Conservation (phyloP, 1,140 invertebrate genomes). For the Drosophila bipectinata region DNA sequence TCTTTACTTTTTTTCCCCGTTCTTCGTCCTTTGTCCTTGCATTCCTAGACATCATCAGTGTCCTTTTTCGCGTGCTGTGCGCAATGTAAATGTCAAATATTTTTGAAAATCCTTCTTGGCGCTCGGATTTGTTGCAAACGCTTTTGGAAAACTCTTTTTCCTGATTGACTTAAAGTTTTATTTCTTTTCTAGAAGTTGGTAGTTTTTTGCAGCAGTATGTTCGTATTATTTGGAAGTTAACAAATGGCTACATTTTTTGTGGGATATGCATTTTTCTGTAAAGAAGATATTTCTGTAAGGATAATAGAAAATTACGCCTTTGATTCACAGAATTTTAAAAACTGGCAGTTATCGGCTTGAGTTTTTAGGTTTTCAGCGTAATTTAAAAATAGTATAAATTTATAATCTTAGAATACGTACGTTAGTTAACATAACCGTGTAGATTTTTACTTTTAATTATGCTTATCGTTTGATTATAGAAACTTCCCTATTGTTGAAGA, state of each 20-base stretch:
- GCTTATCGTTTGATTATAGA: constrained; percentile 3
- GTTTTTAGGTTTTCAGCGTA: too few species aligned
- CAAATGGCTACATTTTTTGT: too few species aligned
- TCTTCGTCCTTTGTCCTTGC: neutral
- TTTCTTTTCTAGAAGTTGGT: neutral
- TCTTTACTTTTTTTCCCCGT: neutral
- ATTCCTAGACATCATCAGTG: neutral
- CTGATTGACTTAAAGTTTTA: constrained; percentile 72
- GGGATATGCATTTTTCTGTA: too few species aligned
- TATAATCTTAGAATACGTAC: too few species aligned
- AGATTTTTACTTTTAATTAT: too few species aligned
- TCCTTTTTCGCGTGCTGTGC: constrained; percentile 18
- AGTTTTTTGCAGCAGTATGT: neutral
- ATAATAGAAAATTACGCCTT: too few species aligned
- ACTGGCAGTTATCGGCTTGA: too few species aligned
- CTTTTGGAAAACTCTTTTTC: constrained; percentile 68
- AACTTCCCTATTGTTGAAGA: neutral
- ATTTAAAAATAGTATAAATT: too few species aligned
- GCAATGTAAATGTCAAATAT: constrained; percentile 74
- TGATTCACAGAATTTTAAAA: too few species aligned
- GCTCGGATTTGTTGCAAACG: constrained; percentile 50
- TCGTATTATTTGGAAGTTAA: neutral
- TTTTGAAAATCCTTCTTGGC: constrained; percentile 53
- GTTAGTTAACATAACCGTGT: too few species aligned
- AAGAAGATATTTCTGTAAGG: too few species aligned